Percentiles rank a stretch among this genome's conserved stretches.
Evolutionary conservation across 2,797 vertebrate species (phyloP).

Genomic region (Cynopterus sphinx): DNA sequence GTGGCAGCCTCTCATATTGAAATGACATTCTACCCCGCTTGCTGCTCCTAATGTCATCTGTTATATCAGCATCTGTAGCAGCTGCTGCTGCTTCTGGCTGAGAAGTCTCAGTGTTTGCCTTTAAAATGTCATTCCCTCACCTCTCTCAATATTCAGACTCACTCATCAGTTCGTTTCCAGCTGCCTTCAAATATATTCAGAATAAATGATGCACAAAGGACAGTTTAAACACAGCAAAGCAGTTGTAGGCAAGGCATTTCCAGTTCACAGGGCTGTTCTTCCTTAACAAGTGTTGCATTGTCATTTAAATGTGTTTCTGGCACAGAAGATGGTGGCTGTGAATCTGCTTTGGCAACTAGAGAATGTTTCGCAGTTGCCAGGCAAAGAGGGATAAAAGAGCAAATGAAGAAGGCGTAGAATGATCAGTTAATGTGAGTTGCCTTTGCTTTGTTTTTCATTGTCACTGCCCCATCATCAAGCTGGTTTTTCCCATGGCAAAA

Average conservation of each 20-base stretch:
- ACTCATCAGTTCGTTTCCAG: constrained; percentile 58
- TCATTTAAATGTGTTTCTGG: constrained; percentile 4
- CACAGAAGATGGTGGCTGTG: background rate
- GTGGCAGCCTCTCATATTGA: background rate
- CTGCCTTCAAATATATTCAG: constrained; percentile 51
- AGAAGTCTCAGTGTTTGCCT: constrained; percentile 78
- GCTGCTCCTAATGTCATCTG: background rate
- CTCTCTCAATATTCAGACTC: constrained; percentile 55
- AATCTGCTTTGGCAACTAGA: constrained; percentile 2
- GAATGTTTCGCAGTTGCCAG: background rate
- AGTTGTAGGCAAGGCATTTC: constrained; percentile 28
- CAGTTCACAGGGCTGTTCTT: background rate
- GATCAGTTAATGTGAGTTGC: background rate
- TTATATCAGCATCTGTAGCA: constrained; percentile 51
- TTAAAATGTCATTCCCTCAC: constrained; percentile 77
- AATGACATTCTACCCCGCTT: background rate
- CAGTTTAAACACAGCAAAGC: constrained; percentile 64
- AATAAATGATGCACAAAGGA: constrained; percentile 74
- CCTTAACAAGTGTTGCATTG: constrained; percentile 15
- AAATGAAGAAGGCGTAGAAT: background rate
- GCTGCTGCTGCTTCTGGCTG: constrained; percentile 60
- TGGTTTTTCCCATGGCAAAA: background rate
- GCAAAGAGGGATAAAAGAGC: background rate
- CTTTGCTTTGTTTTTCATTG: background rate
- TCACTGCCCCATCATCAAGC: background rate